These are phyloP conservation scores for Entelurus aequoreus DNA, from an alignment of 2,113 vertebrate genomes.

Conservation along the genomic window DNA sequence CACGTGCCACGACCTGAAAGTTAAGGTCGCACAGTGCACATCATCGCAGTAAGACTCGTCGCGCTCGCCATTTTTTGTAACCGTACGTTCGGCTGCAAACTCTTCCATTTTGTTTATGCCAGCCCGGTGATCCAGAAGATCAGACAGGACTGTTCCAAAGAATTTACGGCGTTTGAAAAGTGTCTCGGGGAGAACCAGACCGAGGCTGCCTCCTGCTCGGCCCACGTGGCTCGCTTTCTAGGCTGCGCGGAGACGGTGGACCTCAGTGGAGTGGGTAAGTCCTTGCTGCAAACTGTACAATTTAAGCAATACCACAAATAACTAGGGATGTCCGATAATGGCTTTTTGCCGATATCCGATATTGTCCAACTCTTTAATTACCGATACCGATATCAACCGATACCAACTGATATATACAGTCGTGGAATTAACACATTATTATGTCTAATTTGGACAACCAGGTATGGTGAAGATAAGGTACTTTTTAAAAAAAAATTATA, in stretches of 20 bases:
- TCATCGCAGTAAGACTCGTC: conserved; percentile 82
- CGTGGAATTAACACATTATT: too few relatives aligned
- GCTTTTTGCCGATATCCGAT: too few relatives aligned
- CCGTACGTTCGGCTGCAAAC: not conserved
- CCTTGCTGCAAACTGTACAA: not conserved
- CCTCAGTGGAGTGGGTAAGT: conserved; percentile 61
- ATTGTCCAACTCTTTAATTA: too few relatives aligned
- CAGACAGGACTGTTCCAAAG: conserved; percentile 73
- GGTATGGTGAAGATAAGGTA: too few relatives aligned
- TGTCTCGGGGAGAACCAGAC: conserved; percentile 81
- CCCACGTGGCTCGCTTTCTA: conserved; percentile 78
- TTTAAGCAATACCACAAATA: too few relatives aligned
- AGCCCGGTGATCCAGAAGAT: conserved; percentile 89
- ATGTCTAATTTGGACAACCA: too few relatives aligned
- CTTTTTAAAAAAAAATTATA: too few relatives aligned
- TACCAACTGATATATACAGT: too few relatives aligned
- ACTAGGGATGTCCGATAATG: too few relatives aligned
- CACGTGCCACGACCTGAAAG: conserved; percentile 81
- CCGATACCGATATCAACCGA: too few relatives aligned
- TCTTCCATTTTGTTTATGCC: conserved; percentile 2
- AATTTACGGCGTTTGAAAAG: conserved; percentile 82
- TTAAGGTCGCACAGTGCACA: conserved; percentile 84
- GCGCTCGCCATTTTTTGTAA: not conserved
- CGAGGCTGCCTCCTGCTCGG: conserved; percentile 69
- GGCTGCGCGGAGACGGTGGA: conserved; percentile 83